Evolutionary conservation across 30 jellyfish, hydroid and myxozoan species (phyloP).

Genomic region (Turritopsis rubra): DNA sequence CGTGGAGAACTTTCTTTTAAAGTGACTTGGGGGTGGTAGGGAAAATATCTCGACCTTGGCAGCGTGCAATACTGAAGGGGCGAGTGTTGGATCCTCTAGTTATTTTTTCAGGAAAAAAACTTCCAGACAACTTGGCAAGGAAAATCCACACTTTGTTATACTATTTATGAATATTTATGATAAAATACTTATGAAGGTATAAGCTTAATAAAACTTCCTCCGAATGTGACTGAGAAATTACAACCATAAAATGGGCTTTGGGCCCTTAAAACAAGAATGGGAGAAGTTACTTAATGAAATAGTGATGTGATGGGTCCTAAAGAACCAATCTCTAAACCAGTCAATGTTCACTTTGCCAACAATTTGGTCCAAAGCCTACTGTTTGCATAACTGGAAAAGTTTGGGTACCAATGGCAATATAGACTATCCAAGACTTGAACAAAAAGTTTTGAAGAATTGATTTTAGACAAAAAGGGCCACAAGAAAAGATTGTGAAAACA

Average conservation of each 20-base stretch:
- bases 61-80: conserved; percentile 17
- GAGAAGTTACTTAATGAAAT: not conserved
- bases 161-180: conserved; percentile 9
- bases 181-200: conserved; percentile 21
- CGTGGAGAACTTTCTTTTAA: conserved; percentile 1
- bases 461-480: conserved; percentile 27
- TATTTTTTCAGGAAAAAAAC: conserved; percentile 11
- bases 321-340: conserved; percentile 21
- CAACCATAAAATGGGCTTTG: conserved; percentile 39
- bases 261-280: conserved; percentile 27
- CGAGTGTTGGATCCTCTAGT: conserved; percentile 20
- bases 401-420: conserved; percentile 31
- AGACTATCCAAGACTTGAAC: too few species aligned
- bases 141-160: not conserved
- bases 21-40: conserved; percentile 33
- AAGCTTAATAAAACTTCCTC: conserved; percentile 36
- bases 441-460: conserved; percentile 10
- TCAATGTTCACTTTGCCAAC: conserved; percentile 20
- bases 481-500: conserved; percentile 12
- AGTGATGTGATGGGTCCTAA: conserved; percentile 17
- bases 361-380: conserved; percentile 40
- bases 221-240: conserved; percentile 26
- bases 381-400: conserved; percentile 30
- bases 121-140: conserved; percentile 24
- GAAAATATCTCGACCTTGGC: conserved; percentile 19